phyloP scores from a whole-genome alignment of 2,113 vertebrate genomes.

The Salvelinus namaycush region DNA sequence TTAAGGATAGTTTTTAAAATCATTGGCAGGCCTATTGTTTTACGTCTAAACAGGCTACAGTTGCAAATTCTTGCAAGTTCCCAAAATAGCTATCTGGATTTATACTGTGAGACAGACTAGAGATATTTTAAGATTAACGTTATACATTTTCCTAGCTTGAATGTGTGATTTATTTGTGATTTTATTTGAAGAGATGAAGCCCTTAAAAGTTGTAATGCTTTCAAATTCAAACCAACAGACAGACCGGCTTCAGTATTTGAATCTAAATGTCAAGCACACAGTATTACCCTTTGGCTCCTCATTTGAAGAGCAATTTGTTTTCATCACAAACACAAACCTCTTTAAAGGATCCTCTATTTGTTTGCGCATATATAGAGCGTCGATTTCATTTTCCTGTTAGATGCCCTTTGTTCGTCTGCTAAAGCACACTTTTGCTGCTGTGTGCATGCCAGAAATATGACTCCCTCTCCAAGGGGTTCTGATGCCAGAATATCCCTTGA shows the following conservation, averaged over 20 bases:
- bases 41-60: no score
- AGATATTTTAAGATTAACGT: background rate
- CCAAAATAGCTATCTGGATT: no score
- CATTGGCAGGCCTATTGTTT: no score
- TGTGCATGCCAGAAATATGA: background rate
- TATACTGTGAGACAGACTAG: no score
- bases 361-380: constrained; percentile 14
- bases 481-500: background rate
- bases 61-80: no score
- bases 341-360: constrained; percentile 48
- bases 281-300: constrained; percentile 40
- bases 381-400: background rate
- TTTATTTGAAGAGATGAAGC: background rate
- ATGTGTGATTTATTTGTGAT: background rate
- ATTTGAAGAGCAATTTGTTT: constrained; percentile 52
- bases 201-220: constrained; percentile 8
- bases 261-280: constrained; percentile 54
- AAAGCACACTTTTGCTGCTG: background rate
- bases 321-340: constrained; percentile 35
- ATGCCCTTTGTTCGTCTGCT: background rate
- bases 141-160: background rate
- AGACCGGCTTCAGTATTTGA: constrained; percentile 5
- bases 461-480: background rate
- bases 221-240: background rate
- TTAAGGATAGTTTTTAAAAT: no score